A percentile compares a stretch with the other conserved stretches of the same genome.
phyloP scores from a whole-genome alignment of 2,113 vertebrate genomes.

The Atlantisia rogersi region DNA sequence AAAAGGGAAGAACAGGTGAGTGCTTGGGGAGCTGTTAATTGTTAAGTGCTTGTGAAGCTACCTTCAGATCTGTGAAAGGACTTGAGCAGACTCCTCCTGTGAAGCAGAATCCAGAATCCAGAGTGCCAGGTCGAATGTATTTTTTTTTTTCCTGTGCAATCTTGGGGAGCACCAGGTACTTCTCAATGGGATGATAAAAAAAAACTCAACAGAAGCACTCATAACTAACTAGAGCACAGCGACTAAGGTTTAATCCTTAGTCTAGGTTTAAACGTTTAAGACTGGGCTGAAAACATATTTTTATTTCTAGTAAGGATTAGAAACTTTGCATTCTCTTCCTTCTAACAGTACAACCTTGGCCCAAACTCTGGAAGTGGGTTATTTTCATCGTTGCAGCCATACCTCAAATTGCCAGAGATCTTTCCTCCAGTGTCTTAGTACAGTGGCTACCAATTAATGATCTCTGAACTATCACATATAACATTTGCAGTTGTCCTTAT shows the following conservation, averaged over 20 bases:
- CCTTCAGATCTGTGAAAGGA: not conserved
- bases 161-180: not conserved
- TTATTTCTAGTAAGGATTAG: not conserved
- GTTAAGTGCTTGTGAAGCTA: not conserved
- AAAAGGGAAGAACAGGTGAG: conserved; percentile 92
- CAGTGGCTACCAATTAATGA: not conserved
- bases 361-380: not conserved
- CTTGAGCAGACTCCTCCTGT: not conserved
- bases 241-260: not conserved
- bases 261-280: not conserved
- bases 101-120: not conserved
- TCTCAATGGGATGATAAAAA: not conserved
- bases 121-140: not conserved
- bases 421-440: not conserved
- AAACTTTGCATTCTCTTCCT: not conserved
- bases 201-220: not conserved
- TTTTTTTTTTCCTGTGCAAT: not conserved
- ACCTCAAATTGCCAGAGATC: not conserved
- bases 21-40: not conserved
- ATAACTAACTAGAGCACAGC: not conserved
- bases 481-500: not conserved
- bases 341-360: no score
- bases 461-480: not conserved
- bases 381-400: not conserved
- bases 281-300: not conserved